Percentiles rank a stretch among this genome's conserved stretches.
Evolutionary conservation across 2,888 invertebrate genomes (phyloP).

Genomic region (Rambutsinella grinnellia): DNA sequence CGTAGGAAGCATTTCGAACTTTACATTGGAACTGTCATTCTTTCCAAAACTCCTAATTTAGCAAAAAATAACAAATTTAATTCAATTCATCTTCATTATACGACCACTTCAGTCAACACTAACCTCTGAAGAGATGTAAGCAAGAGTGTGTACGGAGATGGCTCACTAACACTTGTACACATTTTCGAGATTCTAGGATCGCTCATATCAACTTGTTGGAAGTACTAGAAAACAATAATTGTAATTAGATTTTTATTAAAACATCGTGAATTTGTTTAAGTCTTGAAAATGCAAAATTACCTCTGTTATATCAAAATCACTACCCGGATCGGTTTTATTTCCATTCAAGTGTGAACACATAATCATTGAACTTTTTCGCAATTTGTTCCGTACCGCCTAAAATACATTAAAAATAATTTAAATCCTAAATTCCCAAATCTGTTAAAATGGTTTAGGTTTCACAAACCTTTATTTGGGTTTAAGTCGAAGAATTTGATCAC

Average conservation of each 20-base stretch:
- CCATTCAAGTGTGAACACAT: slow-evolving; percentile 82
- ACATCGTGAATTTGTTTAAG: background rate
- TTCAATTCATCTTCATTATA: no score
- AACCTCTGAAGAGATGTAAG: slow-evolving; percentile 87
- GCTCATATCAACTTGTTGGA: slow-evolving; percentile 92
- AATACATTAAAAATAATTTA: background rate
- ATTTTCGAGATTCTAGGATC: slow-evolving; percentile 95
- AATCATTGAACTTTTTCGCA: slow-evolving; percentile 76
- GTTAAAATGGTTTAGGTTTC: background rate
- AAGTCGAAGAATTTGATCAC: slow-evolving; percentile 76
- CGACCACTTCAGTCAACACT: no score
- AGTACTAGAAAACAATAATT: slow-evolving; percentile 74
- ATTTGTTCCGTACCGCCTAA: slow-evolving; percentile 48
- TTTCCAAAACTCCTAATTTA: slow-evolving; percentile 85
- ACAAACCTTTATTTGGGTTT: slow-evolving; percentile 24
- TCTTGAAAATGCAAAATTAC: no score
- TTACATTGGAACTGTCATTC: slow-evolving; percentile 84
- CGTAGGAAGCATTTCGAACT: slow-evolving; percentile 86
- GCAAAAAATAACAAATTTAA: slow-evolving; percentile 52
- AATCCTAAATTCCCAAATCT: background rate
- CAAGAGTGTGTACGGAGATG: slow-evolving; percentile 93
- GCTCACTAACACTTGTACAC: slow-evolving; percentile 96
- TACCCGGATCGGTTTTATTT: slow-evolving; percentile 61
- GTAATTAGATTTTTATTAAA: background rate
- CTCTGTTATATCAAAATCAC: slow-evolving; percentile 62